phyloP scores from a whole-genome alignment of 2,888 invertebrate species.

The Mythimna albipuncta region DNA sequence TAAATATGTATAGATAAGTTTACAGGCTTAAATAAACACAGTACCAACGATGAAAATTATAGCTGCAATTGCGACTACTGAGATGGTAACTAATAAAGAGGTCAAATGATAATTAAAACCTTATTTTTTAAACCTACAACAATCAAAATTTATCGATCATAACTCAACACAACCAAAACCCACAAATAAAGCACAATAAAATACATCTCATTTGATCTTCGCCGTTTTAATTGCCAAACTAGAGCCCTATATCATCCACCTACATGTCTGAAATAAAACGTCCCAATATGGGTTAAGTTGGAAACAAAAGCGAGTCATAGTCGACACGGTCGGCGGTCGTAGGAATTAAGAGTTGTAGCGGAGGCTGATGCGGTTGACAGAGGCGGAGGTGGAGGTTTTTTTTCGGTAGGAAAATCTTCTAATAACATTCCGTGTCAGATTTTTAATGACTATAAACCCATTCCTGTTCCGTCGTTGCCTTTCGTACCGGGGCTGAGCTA shows the following conservation, averaged over 20 bases:
- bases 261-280: conserved; percentile 43
- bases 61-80: too few species aligned
- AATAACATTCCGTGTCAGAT: too few species aligned
- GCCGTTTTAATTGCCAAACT: conserved; percentile 41
- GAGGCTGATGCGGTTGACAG: too few species aligned
- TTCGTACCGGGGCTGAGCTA: too few species aligned
- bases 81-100: too few species aligned
- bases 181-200: conserved; percentile 3
- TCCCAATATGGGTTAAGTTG: conserved; percentile 49
- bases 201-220: conserved; percentile 22
- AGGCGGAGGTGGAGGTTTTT: too few species aligned
- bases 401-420: too few species aligned
- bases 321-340: conserved; percentile 17
- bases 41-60: background rate
- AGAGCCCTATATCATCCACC: conserved; percentile 30
- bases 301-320: conserved; percentile 52
- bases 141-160: background rate
- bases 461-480: too few species aligned
- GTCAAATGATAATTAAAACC: background rate
- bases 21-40: background rate
- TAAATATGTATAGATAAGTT: too few species aligned
- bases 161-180: background rate
- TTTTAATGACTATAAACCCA: too few species aligned
- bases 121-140: background rate
- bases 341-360: too few species aligned